phyloP scores from a whole-genome alignment of 2,797 vertebrate species.

The Avahi laniger region DNA sequence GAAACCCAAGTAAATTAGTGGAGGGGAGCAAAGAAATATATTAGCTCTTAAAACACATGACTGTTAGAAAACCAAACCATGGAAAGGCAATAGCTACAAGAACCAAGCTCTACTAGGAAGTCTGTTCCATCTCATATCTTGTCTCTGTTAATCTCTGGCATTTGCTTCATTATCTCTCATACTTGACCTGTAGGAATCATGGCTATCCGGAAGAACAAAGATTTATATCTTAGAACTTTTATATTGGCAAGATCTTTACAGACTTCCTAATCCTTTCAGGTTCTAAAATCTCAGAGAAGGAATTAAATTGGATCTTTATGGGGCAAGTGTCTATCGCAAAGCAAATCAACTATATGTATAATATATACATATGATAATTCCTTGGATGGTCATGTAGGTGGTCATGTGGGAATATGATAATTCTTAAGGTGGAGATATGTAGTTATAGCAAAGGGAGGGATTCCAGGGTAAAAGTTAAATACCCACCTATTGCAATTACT shows the following conservation, averaged over 20 bases:
- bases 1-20: background rate
- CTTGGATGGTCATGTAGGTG: background rate
- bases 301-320: background rate
- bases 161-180: background rate
- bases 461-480: background rate
- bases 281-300: background rate
- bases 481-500: background rate
- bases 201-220: background rate
- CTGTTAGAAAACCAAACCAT: background rate
- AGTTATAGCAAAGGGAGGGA: background rate
- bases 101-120: background rate
- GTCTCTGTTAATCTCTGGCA: background rate
- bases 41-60: background rate
- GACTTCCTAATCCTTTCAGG: background rate
- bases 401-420: background rate
- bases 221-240: background rate
- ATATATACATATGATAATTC: background rate
- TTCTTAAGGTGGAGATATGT: background rate
- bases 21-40: background rate
- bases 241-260: background rate
- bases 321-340: background rate
- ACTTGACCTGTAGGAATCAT: background rate
- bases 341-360: background rate
- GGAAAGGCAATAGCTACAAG: background rate
- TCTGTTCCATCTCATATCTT: background rate